Base-by-base conservation (phyloP, 2,113 vertebrate genomes). In the Pollachius pollachius region DNA sequence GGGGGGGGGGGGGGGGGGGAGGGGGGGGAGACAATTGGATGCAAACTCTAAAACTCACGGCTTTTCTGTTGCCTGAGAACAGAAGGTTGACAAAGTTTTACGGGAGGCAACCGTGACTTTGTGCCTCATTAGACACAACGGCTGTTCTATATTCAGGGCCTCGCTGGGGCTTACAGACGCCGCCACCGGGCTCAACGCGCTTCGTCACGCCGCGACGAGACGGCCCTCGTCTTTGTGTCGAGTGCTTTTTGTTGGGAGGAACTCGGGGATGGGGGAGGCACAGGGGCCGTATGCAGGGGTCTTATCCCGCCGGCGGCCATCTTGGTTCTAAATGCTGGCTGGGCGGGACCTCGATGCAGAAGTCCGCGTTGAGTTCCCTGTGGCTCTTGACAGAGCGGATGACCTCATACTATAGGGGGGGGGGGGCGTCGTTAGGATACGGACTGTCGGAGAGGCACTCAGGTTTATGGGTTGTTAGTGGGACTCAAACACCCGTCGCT, bases 141-240 rank as follows among this genome's bases (percentile, higher is more conserved):
- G 84, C 85, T 89, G 89, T 77, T 91, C 88, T 85, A 87, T 88
- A 91, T 91, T 91, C 88, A 89, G 85, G 81, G 86, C 83, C 89
- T 90, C 87, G 72, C 72, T 68, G 87, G 87, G 85, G 83, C 85
- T 72, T 86, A 81, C 81, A 84, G 80, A 84, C 8, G 68, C 84
- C 83, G 85, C 52, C 83, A 86, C 81, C 73, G 85, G 84, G 89
- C 83, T 87, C 87, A 81, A 83, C 76, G 59, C 52, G 69, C 71
- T 85, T 87, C 15, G 81, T 82, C 89, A 79, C 76, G 59, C 85
- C 82, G 76, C 80, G 79, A 78, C 65, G 30, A 75, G 75, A 76
- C 30, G 73, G 68, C 72, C 80, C 80, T 76, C 87, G 81, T 85
- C 74, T 85, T 69, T 79, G 68, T 21, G 70, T 72, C 69, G 61